Percentiles rank a stretch among this genome's conserved stretches.
Evolutionary conservation across 2,797 vertebrate genomes (phyloP).

Genomic region (Sandelia bainsii): DNA sequence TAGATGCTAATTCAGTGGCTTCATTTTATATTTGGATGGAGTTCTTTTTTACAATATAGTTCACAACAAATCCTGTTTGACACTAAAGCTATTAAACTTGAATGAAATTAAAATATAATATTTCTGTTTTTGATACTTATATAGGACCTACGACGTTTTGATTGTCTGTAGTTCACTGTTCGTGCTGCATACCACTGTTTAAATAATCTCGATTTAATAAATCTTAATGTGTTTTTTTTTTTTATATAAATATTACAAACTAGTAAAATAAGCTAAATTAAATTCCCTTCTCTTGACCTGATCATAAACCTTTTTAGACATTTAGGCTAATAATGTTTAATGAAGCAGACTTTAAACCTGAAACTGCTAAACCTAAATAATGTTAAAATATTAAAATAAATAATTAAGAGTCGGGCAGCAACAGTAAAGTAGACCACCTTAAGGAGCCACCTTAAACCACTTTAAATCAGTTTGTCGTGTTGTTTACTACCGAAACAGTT

Average conservation of each 20-base stretch:
- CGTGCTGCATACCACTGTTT: neutral
- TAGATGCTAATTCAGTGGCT: neutral
- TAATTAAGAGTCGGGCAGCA: neutral
- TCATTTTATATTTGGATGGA: neutral
- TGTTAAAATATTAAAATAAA: conserved; percentile 3
- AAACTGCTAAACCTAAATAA: neutral
- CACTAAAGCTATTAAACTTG: neutral
- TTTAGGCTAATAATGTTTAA: neutral
- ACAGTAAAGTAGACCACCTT: neutral
- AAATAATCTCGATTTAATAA: neutral
- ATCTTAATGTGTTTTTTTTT: neutral
- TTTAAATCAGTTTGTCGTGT: neutral
- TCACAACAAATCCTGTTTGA: conserved; percentile 9
- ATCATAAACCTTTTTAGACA: neutral
- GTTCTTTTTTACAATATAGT: neutral
- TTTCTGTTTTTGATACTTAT: neutral
- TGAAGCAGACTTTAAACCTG: neutral
- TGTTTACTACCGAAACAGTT: neutral
- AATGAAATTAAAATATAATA: neutral
- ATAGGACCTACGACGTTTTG: neutral
- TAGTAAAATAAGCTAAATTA: neutral
- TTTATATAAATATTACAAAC: neutral
- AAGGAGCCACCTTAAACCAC: too few species aligned
- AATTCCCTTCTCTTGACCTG: neutral
- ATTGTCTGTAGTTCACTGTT: neutral